Evolutionary conservation across 2,888 invertebrate genomes (phyloP), one percentile per base, ranked within the genome.

Genomic region (Dastarcus helophoroides): DNA sequence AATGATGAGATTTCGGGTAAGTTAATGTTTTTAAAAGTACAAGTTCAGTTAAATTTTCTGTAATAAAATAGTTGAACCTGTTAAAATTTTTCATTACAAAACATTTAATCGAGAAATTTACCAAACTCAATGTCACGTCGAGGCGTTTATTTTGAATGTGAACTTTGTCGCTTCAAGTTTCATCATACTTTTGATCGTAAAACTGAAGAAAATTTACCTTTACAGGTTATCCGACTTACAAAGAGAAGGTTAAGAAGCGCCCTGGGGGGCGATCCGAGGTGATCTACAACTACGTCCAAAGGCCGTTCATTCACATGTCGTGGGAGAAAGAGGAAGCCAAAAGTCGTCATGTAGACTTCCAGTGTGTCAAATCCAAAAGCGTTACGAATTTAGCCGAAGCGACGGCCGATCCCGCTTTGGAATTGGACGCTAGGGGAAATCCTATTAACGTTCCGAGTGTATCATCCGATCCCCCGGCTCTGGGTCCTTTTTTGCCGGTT

Each of bases 311-410:
- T 31, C 93, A 95, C 55, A 91, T 93, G 86, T 93, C 93, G 0
- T 99, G 98, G 98, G 98, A 99, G 58, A 99, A 99, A 52, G 98
- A 99, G 54, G 98, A 99, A 53, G 97, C 95, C 0, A 94, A 95
- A 56, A 93, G 91, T 53, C 77, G 98, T 1, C 98, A 99, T 56
- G 98, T 99, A 0, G 98, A 99, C 62, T 99, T 97, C 54, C 90
- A 97, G 65, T 97, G 95, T 57, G 93, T 97, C 32, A 95, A 94
- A 62, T 93, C 91, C 3, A 95, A 97, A 56, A 93, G 93, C 0
- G 93, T 95, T 14, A 95, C 94, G 6, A 95, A 97, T 63, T 65
- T 97, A 38, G 91, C 93, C 0, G 93, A 93, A 50, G 93, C 91
- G 0, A 88, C 90, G 1, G 91, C 91, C 0, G 93, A 93, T 61